Percentiles rank a stretch among this genome's conserved stretches.
These are phyloP conservation scores for Argentina silus DNA, from an alignment of 2,797 vertebrate species.

Conservation along the genomic window DNA sequence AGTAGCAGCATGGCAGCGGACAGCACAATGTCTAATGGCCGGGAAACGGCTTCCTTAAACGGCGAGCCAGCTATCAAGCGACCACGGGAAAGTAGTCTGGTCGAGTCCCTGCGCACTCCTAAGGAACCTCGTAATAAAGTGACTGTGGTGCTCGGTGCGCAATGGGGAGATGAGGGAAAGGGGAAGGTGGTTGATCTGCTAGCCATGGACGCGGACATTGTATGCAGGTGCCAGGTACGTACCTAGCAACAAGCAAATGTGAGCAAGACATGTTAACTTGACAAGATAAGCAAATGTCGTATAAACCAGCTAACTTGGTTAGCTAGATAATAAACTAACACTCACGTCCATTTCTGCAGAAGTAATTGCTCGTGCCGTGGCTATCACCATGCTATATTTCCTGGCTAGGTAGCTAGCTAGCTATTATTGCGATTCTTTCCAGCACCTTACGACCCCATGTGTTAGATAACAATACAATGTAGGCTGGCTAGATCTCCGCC, in stretches of 20 bases:
- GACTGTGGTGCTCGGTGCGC: conserved; percentile 85
- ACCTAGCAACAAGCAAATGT: neutral
- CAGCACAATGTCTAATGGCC: conserved; percentile 66
- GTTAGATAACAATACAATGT: neutral
- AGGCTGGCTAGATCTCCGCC: no score
- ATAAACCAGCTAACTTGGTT: no score
- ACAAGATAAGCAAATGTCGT: neutral
- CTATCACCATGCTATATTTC: neutral
- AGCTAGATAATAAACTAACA: no score
- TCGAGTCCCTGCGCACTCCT: conserved; percentile 45
- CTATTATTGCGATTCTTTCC: neutral
- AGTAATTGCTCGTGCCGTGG: no score
- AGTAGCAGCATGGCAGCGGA: conserved; percentile 73
- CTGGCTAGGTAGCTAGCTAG: neutral
- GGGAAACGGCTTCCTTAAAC: conserved; percentile 54
- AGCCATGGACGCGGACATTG: conserved; percentile 84
- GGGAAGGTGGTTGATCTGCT: conserved; percentile 86
- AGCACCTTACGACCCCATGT: neutral
- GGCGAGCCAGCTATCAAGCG: conserved; percentile 77
- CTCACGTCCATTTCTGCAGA: no score
- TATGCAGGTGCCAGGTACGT: conserved; percentile 84
- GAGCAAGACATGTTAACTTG: neutral
- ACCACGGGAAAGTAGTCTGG: conserved; percentile 57
- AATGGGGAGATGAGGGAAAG: conserved; percentile 86
- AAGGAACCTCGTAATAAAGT: conserved; percentile 80